Evolutionary conservation across 2,797 vertebrate genomes (phyloP).

Genomic region (Tolypeutes matacus): DNA sequence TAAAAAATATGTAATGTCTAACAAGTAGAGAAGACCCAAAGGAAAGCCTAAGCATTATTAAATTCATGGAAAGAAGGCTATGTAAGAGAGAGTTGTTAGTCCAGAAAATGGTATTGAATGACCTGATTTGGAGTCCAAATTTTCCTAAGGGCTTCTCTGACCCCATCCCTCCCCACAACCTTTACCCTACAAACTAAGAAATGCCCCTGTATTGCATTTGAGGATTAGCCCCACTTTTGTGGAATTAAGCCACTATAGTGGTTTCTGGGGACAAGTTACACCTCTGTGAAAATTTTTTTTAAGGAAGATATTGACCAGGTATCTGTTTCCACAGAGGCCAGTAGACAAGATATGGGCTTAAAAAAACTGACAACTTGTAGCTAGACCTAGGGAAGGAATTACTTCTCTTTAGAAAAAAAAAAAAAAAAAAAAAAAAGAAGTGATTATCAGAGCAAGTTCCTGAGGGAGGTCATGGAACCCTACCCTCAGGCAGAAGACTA

Average conservation of each 20-base stretch:
- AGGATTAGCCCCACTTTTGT: slow-evolving; percentile 36
- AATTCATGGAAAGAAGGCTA: background rate
- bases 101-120: slow-evolving; percentile 25
- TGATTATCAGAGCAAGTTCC: slow-evolving; percentile 25
- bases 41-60: slow-evolving; percentile 31
- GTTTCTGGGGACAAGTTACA: background rate
- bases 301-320: slow-evolving; percentile 48
- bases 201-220: background rate
- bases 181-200: background rate
- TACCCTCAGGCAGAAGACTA: background rate
- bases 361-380: slow-evolving; percentile 45
- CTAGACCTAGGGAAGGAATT: slow-evolving; percentile 8
- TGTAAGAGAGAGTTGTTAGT: slow-evolving; percentile 12
- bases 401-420: slow-evolving; percentile 64
- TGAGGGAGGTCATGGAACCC: background rate
- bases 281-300: background rate
- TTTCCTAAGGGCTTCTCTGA: background rate
- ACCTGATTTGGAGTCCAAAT: slow-evolving; percentile 7
- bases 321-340: slow-evolving; percentile 7
- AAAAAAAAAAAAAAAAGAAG: too few species aligned
- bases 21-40: slow-evolving; percentile 34
- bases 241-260: background rate
- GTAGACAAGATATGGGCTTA: background rate
- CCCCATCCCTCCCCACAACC: background rate
- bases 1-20: slow-evolving; percentile 25